phyloP scores from a whole-genome alignment of 2,888 invertebrate species.

The Adineta ricciae region DNA sequence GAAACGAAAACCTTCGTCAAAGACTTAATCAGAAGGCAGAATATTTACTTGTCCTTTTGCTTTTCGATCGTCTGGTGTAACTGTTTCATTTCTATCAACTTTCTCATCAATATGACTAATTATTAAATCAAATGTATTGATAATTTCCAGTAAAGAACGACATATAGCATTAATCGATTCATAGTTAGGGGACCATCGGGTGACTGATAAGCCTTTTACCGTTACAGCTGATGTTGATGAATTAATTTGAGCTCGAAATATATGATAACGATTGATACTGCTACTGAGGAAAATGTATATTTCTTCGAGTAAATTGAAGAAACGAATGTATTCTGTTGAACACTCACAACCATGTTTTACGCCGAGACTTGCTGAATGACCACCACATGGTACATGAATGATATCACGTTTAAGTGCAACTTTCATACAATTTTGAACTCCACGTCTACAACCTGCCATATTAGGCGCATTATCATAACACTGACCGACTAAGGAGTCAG shows the following conservation, averaged over 20 bases:
- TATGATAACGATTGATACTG: neutral
- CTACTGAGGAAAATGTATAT: neutral
- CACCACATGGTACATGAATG: neutral
- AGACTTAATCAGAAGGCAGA: neutral
- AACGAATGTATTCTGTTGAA: neutral
- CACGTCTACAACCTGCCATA: conserved; percentile 15
- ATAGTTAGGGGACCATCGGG: neutral
- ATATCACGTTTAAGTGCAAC: neutral
- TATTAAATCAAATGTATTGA: neutral
- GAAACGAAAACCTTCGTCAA: neutral
- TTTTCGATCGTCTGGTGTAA: neutral
- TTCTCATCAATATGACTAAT: neutral
- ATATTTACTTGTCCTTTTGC: neutral
- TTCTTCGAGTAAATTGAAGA: neutral
- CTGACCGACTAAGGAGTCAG: conserved; percentile 17
- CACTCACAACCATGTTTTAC: conserved; percentile 6
- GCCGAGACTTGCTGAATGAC: neutral
- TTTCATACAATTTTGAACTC: neutral
- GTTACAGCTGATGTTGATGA: neutral
- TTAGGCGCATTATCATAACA: conserved; percentile 19
- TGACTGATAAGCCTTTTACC: neutral
- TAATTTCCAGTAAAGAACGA: neutral
- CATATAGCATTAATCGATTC: neutral
- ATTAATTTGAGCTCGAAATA: neutral
- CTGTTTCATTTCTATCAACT: neutral